Evolutionary conservation across 2,113 vertebrate species (phyloP).

Genomic region (Syngnathus floridae): DNA sequence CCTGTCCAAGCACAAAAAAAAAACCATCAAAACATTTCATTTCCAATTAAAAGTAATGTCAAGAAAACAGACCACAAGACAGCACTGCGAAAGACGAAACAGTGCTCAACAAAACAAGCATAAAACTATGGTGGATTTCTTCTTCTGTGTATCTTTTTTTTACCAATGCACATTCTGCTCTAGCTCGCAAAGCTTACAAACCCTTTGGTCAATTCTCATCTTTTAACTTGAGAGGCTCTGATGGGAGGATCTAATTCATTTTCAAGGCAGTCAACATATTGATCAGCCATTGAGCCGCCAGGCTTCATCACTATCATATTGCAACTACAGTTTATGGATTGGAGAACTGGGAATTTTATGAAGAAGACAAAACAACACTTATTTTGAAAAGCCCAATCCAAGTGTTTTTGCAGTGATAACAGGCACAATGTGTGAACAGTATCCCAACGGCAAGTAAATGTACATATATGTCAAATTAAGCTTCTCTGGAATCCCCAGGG

Average conservation of each 20-base stretch:
- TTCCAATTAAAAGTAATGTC: neutral
- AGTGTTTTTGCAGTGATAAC: neutral
- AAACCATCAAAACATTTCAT: neutral
- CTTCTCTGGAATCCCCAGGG: conserved; percentile 8
- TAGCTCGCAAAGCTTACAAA: neutral
- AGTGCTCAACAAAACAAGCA: neutral
- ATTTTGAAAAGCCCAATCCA: neutral
- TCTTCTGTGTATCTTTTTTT: neutral
- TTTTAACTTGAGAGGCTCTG: neutral
- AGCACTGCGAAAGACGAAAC: neutral
- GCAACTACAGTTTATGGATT: neutral
- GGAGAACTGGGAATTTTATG: neutral
- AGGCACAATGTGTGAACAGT: neutral
- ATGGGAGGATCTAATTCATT: neutral
- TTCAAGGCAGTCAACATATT: neutral
- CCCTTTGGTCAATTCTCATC: neutral
- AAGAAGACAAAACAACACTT: neutral
- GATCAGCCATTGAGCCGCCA: neutral
- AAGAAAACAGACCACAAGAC: neutral
- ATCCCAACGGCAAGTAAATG: conserved; percentile 3
- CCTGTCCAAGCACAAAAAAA: no score
- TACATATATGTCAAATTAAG: conserved; percentile 6
- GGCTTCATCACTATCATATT: neutral
- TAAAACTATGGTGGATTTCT: neutral
- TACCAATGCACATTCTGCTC: neutral